Conservation (phyloP, 2,797 vertebrate species). For the Urocyon cinereoargenteus region DNA sequence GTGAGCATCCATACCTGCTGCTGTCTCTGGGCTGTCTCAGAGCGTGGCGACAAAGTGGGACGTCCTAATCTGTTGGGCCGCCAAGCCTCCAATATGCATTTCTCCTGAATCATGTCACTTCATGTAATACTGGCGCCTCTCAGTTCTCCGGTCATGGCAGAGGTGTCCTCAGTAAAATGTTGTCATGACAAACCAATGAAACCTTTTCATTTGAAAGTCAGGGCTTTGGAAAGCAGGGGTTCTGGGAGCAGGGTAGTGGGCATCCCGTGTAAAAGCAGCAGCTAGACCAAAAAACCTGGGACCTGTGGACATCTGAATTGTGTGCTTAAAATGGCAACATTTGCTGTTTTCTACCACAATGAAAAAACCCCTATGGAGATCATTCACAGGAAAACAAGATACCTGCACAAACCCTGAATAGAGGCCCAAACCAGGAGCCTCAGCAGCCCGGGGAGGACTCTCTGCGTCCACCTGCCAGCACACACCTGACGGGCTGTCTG, state of each 20-base stretch:
- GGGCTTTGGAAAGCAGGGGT: background rate
- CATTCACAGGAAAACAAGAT: background rate
- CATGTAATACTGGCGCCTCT: accelerated
- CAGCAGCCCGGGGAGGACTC: too few relatives aligned
- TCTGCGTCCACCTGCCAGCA: too few relatives aligned
- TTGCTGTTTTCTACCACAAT: background rate
- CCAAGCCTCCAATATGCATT: accelerated
- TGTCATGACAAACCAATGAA: accelerated
- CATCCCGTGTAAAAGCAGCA: too few relatives aligned
- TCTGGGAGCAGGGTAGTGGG: background rate
- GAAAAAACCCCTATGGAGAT: accelerated
- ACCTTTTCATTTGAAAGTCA: background rate
- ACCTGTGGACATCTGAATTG: accelerated
- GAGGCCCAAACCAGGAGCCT: background rate
- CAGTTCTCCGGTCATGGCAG: background rate
- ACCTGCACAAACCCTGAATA: accelerated
- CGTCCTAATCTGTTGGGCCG: accelerated
- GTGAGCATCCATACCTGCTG: accelerated
- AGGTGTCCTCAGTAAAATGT: background rate
- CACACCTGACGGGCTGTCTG: too few relatives aligned
- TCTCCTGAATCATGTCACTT: accelerated
- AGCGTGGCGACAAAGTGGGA: accelerated
- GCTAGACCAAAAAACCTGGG: background rate
- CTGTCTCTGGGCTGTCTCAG: accelerated
- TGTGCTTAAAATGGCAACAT: accelerated